Evolutionary conservation across 2,888 invertebrate genomes (phyloP).

Genomic region (Leucania comma): DNA sequence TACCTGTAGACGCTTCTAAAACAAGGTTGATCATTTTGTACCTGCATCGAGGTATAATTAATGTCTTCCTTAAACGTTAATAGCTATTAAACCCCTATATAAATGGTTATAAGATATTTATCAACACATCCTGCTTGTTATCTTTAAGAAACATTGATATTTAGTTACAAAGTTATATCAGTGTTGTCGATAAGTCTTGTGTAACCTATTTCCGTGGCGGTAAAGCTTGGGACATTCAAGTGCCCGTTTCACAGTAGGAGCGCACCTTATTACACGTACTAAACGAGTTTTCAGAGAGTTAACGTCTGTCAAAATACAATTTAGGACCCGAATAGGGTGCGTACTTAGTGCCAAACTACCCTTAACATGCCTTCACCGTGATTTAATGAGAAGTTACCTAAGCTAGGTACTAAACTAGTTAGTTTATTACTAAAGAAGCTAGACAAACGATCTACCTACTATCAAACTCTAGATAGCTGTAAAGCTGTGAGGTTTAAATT

Average conservation of each 20-base stretch:
- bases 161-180: constrained; percentile 34
- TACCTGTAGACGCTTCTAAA: constrained; percentile 7
- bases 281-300: constrained; percentile 21
- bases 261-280: constrained; percentile 18
- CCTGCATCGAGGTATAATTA: constrained; percentile 22
- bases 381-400: constrained; percentile 17
- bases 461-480: background rate
- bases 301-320: constrained; percentile 18
- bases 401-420: constrained; percentile 5
- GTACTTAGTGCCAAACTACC: constrained; percentile 31
- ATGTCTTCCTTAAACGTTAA: constrained; percentile 27
- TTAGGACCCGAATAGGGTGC: constrained; percentile 14
- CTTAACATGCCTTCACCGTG: background rate
- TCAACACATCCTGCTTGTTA: constrained; percentile 41
- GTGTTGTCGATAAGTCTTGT: constrained; percentile 28
- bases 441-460: constrained; percentile 7
- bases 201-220: constrained; percentile 21
- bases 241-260: background rate
- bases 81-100: constrained; percentile 32
- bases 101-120: constrained; percentile 37
- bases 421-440: background rate
- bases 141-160: constrained; percentile 31
- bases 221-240: constrained; percentile 5
- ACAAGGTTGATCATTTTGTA: constrained; percentile 35
- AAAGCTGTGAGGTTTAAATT: constrained; percentile 4